A percentile compares a stretch with the other conserved stretches of the same genome.
These are phyloP conservation scores for Zaprionus capensis DNA, from an alignment of 1,140 invertebrate genomes.

Conservation along the genomic window DNA sequence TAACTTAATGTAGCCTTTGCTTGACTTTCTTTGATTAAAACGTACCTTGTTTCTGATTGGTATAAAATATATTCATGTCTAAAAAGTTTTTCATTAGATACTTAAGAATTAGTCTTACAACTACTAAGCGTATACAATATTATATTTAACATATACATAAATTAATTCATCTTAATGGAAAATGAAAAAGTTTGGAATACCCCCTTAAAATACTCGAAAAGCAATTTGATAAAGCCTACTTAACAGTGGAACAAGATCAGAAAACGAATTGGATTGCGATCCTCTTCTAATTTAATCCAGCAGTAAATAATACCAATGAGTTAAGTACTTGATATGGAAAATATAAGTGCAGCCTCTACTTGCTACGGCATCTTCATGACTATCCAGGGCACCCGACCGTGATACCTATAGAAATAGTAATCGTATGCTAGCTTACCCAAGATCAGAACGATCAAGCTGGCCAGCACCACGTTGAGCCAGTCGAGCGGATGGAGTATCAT, in stretches of 20 bases:
- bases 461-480: conserved; percentile 89
- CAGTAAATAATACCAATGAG: not conserved
- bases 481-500: conserved; percentile 87
- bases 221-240: not conserved
- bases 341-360: not conserved
- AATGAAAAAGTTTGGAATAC: not conserved
- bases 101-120: not conserved
- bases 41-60: not conserved
- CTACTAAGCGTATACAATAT: conserved; percentile 9
- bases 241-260: not conserved
- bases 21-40: no score
- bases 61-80: not conserved
- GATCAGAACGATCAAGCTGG: conserved; percentile 88
- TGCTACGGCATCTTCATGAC: conserved; percentile 88
- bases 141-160: not conserved
- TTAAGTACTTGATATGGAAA: not conserved
- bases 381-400: conserved; percentile 92
- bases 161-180: not conserved
- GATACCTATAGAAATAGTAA: conserved; percentile 91
- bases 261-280: not conserved
- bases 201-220: not conserved
- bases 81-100: not conserved
- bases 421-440: conserved; percentile 91
- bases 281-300: not conserved
- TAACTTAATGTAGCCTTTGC: no score